Percentiles rank a stretch among this genome's conserved stretches.
phyloP scores from a whole-genome alignment of 2,797 vertebrate genomes.

The Neosalanx taihuensis region DNA sequence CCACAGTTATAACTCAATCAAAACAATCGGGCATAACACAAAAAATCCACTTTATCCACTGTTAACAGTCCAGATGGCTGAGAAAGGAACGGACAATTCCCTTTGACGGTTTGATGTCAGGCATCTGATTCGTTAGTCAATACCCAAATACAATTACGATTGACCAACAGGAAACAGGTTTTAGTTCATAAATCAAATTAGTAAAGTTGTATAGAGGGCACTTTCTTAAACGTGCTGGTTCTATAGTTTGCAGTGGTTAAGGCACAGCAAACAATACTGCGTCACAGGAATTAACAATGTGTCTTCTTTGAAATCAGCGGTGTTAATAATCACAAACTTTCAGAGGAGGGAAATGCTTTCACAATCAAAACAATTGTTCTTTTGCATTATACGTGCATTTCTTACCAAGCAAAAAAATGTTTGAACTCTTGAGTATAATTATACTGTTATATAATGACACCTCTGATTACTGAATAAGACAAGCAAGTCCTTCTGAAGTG shows the following conservation, averaged over 20 bases:
- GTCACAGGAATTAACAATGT: background rate
- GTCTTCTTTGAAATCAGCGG: no score
- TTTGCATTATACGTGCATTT: no score
- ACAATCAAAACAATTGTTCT: no score
- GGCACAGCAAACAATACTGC: background rate
- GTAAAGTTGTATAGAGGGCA: background rate
- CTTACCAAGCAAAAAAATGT: background rate
- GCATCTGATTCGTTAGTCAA: background rate
- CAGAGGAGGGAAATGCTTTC: no score
- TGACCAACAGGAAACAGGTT: background rate
- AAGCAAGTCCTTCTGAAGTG: no score
- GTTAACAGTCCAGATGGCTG: background rate
- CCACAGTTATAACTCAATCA: slow-evolving; percentile 12
- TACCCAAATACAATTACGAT: background rate
- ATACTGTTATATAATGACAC: background rate
- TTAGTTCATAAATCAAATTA: background rate
- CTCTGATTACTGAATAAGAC: no score
- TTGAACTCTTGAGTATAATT: background rate
- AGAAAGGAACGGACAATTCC: background rate
- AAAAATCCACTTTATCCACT: background rate
- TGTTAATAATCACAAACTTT: no score
- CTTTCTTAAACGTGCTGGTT: background rate
- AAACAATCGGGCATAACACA: slow-evolving; percentile 7
- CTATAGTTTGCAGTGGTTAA: background rate
- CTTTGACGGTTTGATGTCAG: background rate